These are phyloP conservation scores for Pseudochirops cupreus DNA, from an alignment of 2,797 vertebrate genomes.

Conservation along the genomic window DNA sequence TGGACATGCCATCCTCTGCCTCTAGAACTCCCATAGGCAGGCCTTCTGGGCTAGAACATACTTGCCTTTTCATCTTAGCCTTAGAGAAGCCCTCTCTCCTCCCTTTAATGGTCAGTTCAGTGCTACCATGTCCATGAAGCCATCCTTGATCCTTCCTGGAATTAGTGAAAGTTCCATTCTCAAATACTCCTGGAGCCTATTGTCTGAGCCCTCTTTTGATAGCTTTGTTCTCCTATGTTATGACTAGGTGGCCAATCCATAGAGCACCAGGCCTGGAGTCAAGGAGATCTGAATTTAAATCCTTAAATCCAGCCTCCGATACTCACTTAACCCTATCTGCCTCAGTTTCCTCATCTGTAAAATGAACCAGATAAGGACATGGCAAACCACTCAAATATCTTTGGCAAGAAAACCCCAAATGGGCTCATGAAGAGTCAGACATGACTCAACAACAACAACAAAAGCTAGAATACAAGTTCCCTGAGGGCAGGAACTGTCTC, in stretches of 20 bases:
- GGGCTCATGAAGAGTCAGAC: neutral
- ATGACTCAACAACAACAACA: neutral
- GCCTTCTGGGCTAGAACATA: neutral
- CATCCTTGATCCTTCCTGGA: neutral
- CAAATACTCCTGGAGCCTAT: no score
- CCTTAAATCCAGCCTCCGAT: neutral
- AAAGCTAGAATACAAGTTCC: neutral
- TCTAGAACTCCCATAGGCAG: neutral
- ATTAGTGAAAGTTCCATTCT: neutral
- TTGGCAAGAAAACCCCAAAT: neutral
- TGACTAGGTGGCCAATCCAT: neutral
- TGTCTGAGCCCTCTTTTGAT: neutral
- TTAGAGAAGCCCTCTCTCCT: neutral
- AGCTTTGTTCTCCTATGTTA: neutral
- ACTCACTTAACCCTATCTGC: neutral
- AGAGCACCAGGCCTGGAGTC: neutral
- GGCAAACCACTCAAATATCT: neutral
- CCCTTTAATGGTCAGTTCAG: neutral
- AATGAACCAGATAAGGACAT: neutral
- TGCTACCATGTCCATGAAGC: neutral
- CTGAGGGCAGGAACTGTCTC: neutral
- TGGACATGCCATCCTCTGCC: neutral
- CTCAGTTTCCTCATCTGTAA: neutral
- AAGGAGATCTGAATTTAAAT: neutral
- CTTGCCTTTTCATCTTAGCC: neutral